Conservation (phyloP, 2,113 vertebrate genomes). For the zebrafish (Danio rerio) region GRCz12tu NC_133181.1:8889001-8889500, state of each 20-base stretch:
- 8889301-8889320: not conserved
- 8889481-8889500: too few species aligned
- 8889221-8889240: slow-evolving; percentile 29
- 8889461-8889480: too few species aligned
- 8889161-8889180: slow-evolving; percentile 57
- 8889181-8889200: slow-evolving; percentile 43
- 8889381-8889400: not conserved
- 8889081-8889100: slow-evolving; percentile 7
- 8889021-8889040: not conserved
- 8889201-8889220: not conserved
- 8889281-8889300: not conserved
- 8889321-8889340: not conserved
- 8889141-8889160: slow-evolving; percentile 39
- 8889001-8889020: slow-evolving; percentile 17
- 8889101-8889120: slow-evolving; percentile 26
- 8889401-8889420: too few species aligned
- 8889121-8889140: slow-evolving; percentile 26
- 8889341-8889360: not conserved
- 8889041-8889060: slow-evolving; percentile 22
- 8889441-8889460: too few species aligned
- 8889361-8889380: too few species aligned
- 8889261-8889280: not conserved
- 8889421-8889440: too few species aligned
- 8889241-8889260: not conserved
- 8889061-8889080: slow-evolving; percentile 20